These are phyloP conservation scores for Apogon talboti DNA, from an alignment of 2,797 vertebrate genomes.

Conservation along the genomic window DNA sequence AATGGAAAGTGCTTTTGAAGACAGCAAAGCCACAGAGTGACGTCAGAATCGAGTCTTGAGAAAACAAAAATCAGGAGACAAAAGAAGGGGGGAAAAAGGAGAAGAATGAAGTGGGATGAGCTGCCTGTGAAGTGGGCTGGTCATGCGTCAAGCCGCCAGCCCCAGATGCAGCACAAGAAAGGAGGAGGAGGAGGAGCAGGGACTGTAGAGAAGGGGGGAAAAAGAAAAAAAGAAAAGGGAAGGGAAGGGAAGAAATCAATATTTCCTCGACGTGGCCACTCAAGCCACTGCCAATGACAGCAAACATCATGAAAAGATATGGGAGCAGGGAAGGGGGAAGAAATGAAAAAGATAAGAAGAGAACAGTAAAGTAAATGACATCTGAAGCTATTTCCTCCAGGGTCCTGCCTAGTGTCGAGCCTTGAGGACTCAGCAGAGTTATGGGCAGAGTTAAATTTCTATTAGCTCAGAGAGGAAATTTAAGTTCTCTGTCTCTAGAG, in stretches of 20 bases:
- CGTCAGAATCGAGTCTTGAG: constrained; percentile 48
- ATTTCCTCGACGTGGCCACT: constrained; percentile 82
- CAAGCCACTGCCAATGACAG: constrained; percentile 84
- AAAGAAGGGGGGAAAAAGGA: constrained; percentile 32
- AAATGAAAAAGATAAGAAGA: constrained; percentile 87
- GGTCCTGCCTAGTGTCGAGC: constrained; percentile 74
- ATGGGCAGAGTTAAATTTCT: constrained; percentile 85
- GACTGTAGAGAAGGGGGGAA: constrained; percentile 23
- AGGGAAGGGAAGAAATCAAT: constrained; percentile 78
- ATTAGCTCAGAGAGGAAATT: constrained; percentile 83
- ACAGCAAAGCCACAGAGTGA: constrained; percentile 46
- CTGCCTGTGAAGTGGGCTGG: constrained; percentile 59
- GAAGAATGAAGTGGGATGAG: constrained; percentile 53
- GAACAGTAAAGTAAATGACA: constrained; percentile 88
- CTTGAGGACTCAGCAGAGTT: constrained; percentile 80
- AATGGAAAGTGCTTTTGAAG: constrained; percentile 48
- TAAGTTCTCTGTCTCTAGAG: constrained; percentile 79
- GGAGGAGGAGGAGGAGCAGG: constrained; percentile 27
- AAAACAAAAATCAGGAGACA: constrained; percentile 29
- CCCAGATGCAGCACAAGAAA: constrained; percentile 55
- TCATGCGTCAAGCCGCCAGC: constrained; percentile 59
- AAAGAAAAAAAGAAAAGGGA: constrained; percentile 17
- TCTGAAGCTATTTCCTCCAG: constrained; percentile 86
- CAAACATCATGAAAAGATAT: constrained; percentile 89
- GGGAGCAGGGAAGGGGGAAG: constrained; percentile 79